Evolutionary conservation across 2,797 vertebrate genomes (phyloP).

Genomic region (Danio tinwini): DNA sequence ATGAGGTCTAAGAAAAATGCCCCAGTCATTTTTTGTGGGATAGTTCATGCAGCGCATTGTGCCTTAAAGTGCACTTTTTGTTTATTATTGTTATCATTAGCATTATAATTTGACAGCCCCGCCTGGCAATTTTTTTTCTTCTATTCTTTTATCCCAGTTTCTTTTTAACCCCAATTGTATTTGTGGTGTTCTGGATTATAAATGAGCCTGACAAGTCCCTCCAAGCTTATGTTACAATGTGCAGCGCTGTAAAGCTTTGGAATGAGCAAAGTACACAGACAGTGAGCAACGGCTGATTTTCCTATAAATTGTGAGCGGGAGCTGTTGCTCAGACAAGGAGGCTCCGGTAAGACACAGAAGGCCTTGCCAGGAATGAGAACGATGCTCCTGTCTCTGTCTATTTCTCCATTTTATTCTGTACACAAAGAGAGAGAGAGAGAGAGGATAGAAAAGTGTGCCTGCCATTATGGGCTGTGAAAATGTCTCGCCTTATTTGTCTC

Average conservation of each 20-base stretch:
- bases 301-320: slow-evolving; percentile 65
- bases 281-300: slow-evolving; percentile 63
- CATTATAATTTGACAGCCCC: slow-evolving; percentile 12
- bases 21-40: not conserved
- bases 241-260: slow-evolving; percentile 64
- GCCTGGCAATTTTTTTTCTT: slow-evolving; percentile 32
- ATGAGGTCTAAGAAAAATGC: slow-evolving; percentile 11
- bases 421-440: not conserved
- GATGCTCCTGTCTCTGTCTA: slow-evolving; percentile 41
- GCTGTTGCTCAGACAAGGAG: slow-evolving; percentile 61
- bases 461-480: not conserved
- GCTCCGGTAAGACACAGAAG: slow-evolving; percentile 55
- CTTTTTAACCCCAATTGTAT: slow-evolving; percentile 49
- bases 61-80: not conserved
- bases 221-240: slow-evolving; percentile 62
- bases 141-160: slow-evolving; percentile 31
- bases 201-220: slow-evolving; percentile 58
- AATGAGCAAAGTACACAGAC: slow-evolving; percentile 67
- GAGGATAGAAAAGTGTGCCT: not conserved
- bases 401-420: slow-evolving; percentile 15
- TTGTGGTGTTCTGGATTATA: slow-evolving; percentile 57
- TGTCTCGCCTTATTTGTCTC: not conserved
- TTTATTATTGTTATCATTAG: slow-evolving; percentile 5
- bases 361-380: slow-evolving; percentile 60
- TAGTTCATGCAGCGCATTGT: slow-evolving; percentile 4